Evolutionary conservation across 2,113 vertebrate genomes (phyloP).

Genomic region (Tragelaphus imberbis): DNA sequence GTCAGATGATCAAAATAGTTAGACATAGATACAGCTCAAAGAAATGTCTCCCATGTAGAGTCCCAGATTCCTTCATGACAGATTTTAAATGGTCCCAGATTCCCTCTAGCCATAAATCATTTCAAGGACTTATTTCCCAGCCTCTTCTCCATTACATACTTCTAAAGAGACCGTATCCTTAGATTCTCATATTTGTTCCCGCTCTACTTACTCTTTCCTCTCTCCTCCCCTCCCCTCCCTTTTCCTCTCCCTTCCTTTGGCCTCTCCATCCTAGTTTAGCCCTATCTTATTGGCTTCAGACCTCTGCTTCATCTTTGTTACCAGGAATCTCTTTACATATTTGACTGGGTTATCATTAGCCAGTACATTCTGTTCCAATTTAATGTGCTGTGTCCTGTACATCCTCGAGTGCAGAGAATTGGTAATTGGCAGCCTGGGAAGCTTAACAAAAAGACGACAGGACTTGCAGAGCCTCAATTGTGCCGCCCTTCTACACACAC

Average conservation of each 20-base stretch:
- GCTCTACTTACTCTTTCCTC: background rate
- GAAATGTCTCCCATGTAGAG: conserved; percentile 46
- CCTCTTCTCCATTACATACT: background rate
- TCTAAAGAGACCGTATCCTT: conserved; percentile 3
- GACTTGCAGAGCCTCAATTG: conserved; percentile 48
- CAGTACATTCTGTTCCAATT: conserved; percentile 45
- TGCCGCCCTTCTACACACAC: conserved; percentile 36
- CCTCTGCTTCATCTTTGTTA: conserved; percentile 29
- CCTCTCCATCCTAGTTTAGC: background rate
- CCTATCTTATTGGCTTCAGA: background rate
- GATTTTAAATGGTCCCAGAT: conserved; percentile 56
- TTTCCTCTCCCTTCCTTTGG: background rate
- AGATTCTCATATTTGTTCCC: background rate
- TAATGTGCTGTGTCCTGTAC: conserved; percentile 34
- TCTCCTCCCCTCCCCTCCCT: background rate
- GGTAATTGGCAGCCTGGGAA: conserved; percentile 66
- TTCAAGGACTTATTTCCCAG: conserved; percentile 48
- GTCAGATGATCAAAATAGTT: conserved; percentile 60
- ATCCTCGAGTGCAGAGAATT: conserved; percentile 31
- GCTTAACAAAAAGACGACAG: conserved; percentile 61
- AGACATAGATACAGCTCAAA: conserved; percentile 52
- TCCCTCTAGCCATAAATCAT: conserved; percentile 43
- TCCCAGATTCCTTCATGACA: conserved; percentile 52
- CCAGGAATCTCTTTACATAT: conserved; percentile 51
- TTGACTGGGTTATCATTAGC: conserved; percentile 52